Evolutionary conservation across 2,797 vertebrate species (phyloP).

Genomic region (Melanotaenia boesemani): DNA sequence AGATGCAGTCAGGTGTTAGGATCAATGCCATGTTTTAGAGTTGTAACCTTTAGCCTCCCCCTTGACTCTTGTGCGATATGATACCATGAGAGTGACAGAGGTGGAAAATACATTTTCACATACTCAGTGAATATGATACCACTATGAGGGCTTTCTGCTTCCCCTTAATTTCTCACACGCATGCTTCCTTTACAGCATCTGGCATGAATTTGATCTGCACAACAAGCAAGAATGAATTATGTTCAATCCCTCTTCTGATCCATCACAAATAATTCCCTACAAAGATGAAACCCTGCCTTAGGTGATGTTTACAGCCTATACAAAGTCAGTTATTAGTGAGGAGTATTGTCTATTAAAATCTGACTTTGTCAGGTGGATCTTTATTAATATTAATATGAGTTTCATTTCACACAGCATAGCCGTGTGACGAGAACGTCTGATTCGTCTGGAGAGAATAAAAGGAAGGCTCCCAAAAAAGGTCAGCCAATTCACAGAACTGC

Average conservation of each 20-base stretch:
- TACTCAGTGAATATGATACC: slow-evolving; percentile 80
- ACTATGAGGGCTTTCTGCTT: slow-evolving; percentile 59
- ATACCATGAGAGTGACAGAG: slow-evolving; percentile 81
- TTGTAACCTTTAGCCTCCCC: slow-evolving; percentile 85
- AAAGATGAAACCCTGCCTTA: slow-evolving; percentile 56
- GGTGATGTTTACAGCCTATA: slow-evolving; percentile 58
- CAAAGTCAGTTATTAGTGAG: slow-evolving; percentile 71
- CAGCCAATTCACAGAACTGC: slow-evolving; percentile 79
- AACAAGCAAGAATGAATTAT: slow-evolving; percentile 48
- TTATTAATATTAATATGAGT: slow-evolving; percentile 84
- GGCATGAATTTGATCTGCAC: slow-evolving; percentile 70
- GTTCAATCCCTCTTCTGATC: slow-evolving; percentile 63
- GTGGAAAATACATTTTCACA: slow-evolving; percentile 82
- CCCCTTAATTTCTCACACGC: slow-evolving; percentile 75
- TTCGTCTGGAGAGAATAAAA: slow-evolving; percentile 62
- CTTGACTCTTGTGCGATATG: slow-evolving; percentile 80
- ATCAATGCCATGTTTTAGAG: slow-evolving; percentile 85
- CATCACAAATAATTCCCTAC: slow-evolving; percentile 68
- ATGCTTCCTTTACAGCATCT: slow-evolving; percentile 63
- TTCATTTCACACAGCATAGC: slow-evolving; percentile 54
- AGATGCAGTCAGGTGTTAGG: slow-evolving; percentile 83
- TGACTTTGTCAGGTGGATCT: slow-evolving; percentile 73
- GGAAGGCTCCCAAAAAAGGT: slow-evolving; percentile 77
- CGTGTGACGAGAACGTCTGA: slow-evolving; percentile 56
- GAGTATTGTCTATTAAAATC: slow-evolving; percentile 75